Percentiles rank a stretch among this genome's conserved stretches.
Evolutionary conservation across 2,113 vertebrate species (phyloP).

Genomic region (Mobula birostris): DNA sequence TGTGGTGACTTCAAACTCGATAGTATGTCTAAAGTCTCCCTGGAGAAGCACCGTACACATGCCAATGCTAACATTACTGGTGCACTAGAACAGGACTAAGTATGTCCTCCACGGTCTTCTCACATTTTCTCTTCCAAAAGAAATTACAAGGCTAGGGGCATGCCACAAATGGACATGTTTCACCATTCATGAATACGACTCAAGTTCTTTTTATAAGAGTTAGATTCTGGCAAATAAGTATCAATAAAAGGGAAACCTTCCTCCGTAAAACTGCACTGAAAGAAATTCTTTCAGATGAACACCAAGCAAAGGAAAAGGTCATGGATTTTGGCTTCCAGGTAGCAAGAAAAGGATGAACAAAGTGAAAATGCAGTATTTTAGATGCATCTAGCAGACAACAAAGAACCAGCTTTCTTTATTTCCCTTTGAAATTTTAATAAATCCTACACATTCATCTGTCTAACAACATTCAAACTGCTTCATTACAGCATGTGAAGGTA

Average conservation of each 20-base stretch:
- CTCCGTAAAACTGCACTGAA: background rate
- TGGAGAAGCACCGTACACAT: too few species aligned
- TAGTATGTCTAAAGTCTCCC: too few species aligned
- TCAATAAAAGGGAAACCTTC: background rate
- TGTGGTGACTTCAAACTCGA: too few species aligned
- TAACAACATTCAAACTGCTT: conserved; percentile 78
- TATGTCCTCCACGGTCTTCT: too few species aligned
- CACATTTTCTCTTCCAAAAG: background rate
- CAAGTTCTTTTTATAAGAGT: background rate
- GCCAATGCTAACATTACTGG: too few species aligned
- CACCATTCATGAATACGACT: background rate
- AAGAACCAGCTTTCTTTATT: conserved; percentile 23
- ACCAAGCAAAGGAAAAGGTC: background rate
- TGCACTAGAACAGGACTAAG: too few species aligned
- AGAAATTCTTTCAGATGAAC: background rate
- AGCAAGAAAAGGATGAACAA: background rate
- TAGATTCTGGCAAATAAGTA: background rate
- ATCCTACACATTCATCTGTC: conserved; percentile 89
- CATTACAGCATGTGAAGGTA: conserved; percentile 71
- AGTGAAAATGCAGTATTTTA: background rate
- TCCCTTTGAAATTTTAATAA: conserved; percentile 34
- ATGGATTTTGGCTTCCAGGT: background rate
- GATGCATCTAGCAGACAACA: background rate
- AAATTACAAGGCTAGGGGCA: background rate
- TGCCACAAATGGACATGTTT: background rate